These are phyloP conservation scores for Genyomyrus donnyi DNA, from an alignment of 2,113 vertebrate species.

Conservation along the genomic window DNA sequence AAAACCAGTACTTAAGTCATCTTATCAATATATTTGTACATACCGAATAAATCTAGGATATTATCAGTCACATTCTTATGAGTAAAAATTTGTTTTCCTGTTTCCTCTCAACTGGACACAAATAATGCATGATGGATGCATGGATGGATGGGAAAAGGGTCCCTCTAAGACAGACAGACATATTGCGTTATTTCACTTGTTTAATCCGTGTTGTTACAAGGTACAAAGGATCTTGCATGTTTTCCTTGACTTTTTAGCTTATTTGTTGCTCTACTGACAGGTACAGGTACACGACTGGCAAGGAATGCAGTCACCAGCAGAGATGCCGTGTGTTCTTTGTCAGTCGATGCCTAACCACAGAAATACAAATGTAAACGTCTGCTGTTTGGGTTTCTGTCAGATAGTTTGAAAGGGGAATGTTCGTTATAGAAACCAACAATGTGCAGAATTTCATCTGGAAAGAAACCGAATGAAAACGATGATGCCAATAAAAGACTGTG, in stretches of 20 bases:
- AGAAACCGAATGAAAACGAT: background rate
- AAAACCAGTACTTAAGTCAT: background rate
- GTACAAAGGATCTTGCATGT: background rate
- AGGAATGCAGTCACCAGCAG: background rate
- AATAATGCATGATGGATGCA: no score
- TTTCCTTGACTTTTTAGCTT: background rate
- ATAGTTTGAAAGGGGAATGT: background rate
- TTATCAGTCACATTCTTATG: background rate
- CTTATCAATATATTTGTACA: background rate
- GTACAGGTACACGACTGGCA: background rate
- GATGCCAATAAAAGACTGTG: constrained; percentile 32
- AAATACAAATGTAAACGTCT: constrained; percentile 7
- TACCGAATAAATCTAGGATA: background rate
- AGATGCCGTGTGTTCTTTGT: background rate
- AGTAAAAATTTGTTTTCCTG: background rate
- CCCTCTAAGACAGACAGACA: background rate
- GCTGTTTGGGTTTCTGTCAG: background rate
- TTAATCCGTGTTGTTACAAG: background rate
- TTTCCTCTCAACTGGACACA: no score
- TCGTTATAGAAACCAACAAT: background rate
- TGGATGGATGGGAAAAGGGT: no score
- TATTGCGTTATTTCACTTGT: background rate
- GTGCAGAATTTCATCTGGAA: background rate
- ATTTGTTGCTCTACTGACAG: background rate
- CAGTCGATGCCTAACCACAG: no score